phyloP scores from a whole-genome alignment of 2,888 invertebrate species.

The Megaustenia siamemsis region DNA sequence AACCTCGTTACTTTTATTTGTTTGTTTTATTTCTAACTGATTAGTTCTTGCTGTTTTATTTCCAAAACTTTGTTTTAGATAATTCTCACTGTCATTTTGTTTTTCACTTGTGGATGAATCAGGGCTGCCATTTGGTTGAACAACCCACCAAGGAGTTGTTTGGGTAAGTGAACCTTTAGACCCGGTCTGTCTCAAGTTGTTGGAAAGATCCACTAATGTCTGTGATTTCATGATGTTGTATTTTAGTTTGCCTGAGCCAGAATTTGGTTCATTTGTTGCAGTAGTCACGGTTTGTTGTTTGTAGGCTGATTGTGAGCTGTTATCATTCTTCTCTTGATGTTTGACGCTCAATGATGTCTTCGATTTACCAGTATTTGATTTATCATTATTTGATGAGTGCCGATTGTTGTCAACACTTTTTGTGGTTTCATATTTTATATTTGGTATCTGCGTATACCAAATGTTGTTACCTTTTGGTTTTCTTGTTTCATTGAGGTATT shows the following conservation, averaged over 20 bases:
- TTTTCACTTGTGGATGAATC: too few relatives aligned
- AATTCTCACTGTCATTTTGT: too few relatives aligned
- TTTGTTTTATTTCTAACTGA: not conserved
- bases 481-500: too few relatives aligned
- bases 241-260: not conserved
- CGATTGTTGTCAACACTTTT: not conserved
- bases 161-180: not conserved
- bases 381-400: too few relatives aligned
- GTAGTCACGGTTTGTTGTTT: not conserved
- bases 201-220: not conserved
- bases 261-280: not conserved
- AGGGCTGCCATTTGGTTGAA: not conserved
- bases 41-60: not conserved
- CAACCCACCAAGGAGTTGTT: not conserved
- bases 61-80: not conserved
- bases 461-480: not conserved
- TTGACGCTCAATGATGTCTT: not conserved
- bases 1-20: not conserved
- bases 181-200: too few relatives aligned
- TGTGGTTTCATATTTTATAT: not conserved
- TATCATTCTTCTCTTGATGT: not conserved
- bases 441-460: not conserved
- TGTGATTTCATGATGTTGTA: too few relatives aligned
- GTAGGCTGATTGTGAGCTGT: not conserved
- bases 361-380: not conserved